Conservation (phyloP, 2,113 vertebrate species). For the Cryptomyrus ogoouensis region DNA sequence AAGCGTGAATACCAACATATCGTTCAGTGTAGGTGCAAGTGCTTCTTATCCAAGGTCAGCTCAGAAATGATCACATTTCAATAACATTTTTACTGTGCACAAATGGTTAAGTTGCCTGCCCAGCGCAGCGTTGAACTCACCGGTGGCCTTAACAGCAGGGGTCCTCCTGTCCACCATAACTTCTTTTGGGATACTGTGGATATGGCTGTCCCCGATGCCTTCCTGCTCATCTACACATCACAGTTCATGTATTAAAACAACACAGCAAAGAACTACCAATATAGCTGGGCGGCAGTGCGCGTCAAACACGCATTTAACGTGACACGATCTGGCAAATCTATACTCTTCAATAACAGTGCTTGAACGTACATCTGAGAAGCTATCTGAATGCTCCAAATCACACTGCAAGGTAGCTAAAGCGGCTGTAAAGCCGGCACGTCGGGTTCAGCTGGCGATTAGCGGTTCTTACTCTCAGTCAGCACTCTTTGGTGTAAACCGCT, state of each 20-base stretch:
- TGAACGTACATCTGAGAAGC: neutral
- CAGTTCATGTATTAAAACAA: neutral
- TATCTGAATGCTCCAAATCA: neutral
- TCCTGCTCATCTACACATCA: slow-evolving; percentile 72
- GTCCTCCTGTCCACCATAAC: slow-evolving; percentile 57
- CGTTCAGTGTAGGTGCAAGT: neutral
- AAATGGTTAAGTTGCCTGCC: neutral
- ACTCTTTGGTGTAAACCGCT: neutral
- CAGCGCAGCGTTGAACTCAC: slow-evolving; percentile 48
- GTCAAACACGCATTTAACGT: neutral
- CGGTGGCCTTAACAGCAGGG: slow-evolving; percentile 79
- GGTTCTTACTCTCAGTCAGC: neutral
- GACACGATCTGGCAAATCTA: neutral
- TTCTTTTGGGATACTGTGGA: slow-evolving; percentile 50
- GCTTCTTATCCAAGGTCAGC: neutral
- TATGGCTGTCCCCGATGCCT: slow-evolving; percentile 56
- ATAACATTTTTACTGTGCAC: neutral
- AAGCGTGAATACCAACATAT: neutral
- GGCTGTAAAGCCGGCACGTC: neutral
- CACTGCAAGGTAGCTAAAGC: neutral
- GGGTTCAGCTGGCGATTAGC: neutral
- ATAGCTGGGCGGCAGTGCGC: neutral
- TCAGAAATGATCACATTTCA: neutral
- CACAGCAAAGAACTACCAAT: slow-evolving; percentile 4
- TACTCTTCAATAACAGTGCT: neutral